These are phyloP conservation scores for Setophaga coronata DNA, from an alignment of 2,113 vertebrate genomes.

Conservation along the genomic window DNA sequence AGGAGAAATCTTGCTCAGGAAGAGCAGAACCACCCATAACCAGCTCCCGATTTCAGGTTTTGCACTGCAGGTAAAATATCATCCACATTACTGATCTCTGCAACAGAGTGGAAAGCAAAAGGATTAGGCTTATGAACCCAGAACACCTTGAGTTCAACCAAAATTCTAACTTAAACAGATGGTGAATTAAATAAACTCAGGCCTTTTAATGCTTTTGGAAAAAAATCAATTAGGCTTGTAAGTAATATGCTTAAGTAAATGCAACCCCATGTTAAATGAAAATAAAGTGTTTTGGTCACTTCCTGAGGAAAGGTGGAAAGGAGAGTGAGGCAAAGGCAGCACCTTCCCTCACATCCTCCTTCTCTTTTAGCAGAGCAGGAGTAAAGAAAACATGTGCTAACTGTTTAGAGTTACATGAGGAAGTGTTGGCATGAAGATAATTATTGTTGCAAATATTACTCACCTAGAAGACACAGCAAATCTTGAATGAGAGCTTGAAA, in stretches of 20 bases:
- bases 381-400: neutral
- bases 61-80: slow-evolving; percentile 83
- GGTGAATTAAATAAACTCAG: neutral
- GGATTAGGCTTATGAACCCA: neutral
- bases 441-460: slow-evolving; percentile 9
- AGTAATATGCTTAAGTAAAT: neutral
- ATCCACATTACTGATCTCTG: slow-evolving; percentile 82
- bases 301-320: neutral
- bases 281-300: neutral
- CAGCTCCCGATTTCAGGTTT: slow-evolving; percentile 70
- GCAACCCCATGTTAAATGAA: neutral
- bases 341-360: neutral
- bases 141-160: neutral
- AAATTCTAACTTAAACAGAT: neutral
- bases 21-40: neutral
- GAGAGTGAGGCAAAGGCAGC: neutral
- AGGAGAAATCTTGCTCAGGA: neutral
- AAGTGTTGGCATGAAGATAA: neutral
- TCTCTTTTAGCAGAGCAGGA: neutral
- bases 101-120: slow-evolving; percentile 57
- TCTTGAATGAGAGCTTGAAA: slow-evolving; percentile 84
- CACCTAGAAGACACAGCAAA: slow-evolving; percentile 83
- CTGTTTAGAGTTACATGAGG: neutral
- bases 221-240: neutral
- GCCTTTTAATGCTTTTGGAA: neutral